These are phyloP conservation scores for Malthinus seriepunctatus DNA, from an alignment of 2,888 invertebrate species.

Conservation along the genomic window DNA sequence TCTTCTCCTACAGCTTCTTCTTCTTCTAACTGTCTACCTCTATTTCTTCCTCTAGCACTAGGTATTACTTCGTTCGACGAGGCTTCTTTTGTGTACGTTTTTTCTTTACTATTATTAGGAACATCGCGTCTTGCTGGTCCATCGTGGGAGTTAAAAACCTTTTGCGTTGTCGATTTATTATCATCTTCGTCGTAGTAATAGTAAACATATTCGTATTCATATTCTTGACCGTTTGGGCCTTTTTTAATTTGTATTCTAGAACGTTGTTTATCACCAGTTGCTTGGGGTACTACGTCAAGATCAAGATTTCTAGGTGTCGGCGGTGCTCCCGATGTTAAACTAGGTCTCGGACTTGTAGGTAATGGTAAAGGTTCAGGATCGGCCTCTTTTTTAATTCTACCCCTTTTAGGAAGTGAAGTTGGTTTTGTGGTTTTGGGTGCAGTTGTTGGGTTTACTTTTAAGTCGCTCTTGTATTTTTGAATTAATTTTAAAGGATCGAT, in stretches of 20 bases:
- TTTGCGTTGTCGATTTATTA: constrained; percentile 50
- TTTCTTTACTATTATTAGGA: constrained; percentile 52
- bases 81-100: constrained; percentile 63
- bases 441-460: constrained; percentile 41
- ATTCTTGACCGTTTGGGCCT: constrained; percentile 87
- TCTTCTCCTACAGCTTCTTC: constrained; percentile 62
- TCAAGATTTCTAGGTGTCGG: constrained; percentile 52
- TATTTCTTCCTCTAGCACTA: constrained; percentile 54
- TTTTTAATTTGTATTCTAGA: constrained; percentile 83
- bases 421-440: constrained; percentile 14
- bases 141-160: constrained; percentile 61
- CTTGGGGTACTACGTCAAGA: constrained; percentile 50
- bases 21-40: constrained; percentile 44
- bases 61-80: constrained; percentile 68
- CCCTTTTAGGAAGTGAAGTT: constrained; percentile 15
- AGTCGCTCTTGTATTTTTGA: constrained; percentile 43
- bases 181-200: constrained; percentile 88
- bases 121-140: constrained; percentile 61
- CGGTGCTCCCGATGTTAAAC: constrained; percentile 59
- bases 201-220: constrained; percentile 90
- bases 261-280: constrained; percentile 69
- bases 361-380: constrained; percentile 30
- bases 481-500: constrained; percentile 47
- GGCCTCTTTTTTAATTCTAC: constrained; percentile 43
- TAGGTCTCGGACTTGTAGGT: constrained; percentile 60